phyloP scores from a whole-genome alignment of 2,888 invertebrate species.

The Hirtodrosophila cameraria region DNA sequence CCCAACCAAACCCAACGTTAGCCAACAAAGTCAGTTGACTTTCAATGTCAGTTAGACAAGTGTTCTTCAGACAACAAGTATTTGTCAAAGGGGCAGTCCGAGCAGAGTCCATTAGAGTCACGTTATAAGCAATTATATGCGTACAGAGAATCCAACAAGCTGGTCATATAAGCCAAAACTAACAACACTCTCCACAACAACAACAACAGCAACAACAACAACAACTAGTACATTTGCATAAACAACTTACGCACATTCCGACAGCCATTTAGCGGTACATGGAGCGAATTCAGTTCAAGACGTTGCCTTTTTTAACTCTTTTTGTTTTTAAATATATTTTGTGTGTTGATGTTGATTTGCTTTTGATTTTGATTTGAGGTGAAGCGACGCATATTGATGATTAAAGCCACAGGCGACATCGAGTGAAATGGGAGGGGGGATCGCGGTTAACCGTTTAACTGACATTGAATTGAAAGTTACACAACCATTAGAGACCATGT shows the following conservation, averaged over 20 bases:
- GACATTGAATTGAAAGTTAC: slow-evolving; percentile 78
- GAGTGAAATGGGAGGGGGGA: not conserved
- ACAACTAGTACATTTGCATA: slow-evolving; percentile 64
- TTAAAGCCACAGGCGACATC: slow-evolving; percentile 5
- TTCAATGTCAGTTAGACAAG: slow-evolving; percentile 69
- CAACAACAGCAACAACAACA: slow-evolving; percentile 18
- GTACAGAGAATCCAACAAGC: slow-evolving; percentile 32
- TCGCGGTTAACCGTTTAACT: slow-evolving; percentile 45
- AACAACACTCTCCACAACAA: slow-evolving; percentile 27
- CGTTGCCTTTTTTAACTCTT: slow-evolving; percentile 32
- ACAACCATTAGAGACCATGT: slow-evolving; percentile 50
- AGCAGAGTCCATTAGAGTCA: slow-evolving; percentile 61
- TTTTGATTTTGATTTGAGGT: slow-evolving; percentile 64
- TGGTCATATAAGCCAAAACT: slow-evolving; percentile 42
- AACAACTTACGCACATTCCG: slow-evolving; percentile 67
- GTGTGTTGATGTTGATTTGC: slow-evolving; percentile 56
- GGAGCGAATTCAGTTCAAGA: slow-evolving; percentile 30
- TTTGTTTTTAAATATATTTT: slow-evolving; percentile 36
- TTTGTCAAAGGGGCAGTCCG: slow-evolving; percentile 21
- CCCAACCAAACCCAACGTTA: slow-evolving; percentile 4
- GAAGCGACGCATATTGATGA: slow-evolving; percentile 61
- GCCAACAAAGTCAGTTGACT: slow-evolving; percentile 43
- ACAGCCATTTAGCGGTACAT: slow-evolving; percentile 68
- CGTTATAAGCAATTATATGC: slow-evolving; percentile 71
- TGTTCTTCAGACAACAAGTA: slow-evolving; percentile 38